Conservation (phyloP, 2,797 vertebrate genomes). For the Alca torda region DNA sequence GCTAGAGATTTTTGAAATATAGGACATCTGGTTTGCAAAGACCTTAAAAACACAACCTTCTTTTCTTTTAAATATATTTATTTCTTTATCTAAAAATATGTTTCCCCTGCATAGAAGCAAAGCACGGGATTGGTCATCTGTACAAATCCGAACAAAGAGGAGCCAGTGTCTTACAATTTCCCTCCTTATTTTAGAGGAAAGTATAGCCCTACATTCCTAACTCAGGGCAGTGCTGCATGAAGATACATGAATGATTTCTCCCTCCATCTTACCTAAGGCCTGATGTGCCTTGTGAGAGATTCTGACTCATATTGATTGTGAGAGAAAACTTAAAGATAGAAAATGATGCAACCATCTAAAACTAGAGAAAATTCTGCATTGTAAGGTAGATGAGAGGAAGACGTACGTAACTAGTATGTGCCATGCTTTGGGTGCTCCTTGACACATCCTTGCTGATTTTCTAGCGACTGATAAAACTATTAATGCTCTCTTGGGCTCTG, state of each 20-base stretch:
- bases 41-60: not conserved
- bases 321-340: not conserved
- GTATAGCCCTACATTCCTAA: not conserved
- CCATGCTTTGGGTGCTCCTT: not conserved
- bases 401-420: not conserved
- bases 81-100: not conserved
- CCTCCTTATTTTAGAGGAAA: not conserved
- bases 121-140: not conserved
- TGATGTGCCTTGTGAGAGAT: not conserved
- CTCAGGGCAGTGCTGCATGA: not conserved
- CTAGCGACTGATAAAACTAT: not conserved
- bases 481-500: not conserved
- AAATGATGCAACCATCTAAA: not conserved
- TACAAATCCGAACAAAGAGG: not conserved
- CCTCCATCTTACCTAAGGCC: not conserved
- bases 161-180: not conserved
- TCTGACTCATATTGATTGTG: not conserved
- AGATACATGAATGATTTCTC: not conserved
- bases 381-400: not conserved
- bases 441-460: not conserved
- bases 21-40: not conserved
- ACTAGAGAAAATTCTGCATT: not conserved
- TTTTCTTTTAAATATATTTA: not conserved
- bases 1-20: not conserved
- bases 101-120: not conserved